These are phyloP conservation scores for Oscheius myriophilus DNA, from an alignment of 2,888 invertebrate genomes.

Conservation along the genomic window DNA sequence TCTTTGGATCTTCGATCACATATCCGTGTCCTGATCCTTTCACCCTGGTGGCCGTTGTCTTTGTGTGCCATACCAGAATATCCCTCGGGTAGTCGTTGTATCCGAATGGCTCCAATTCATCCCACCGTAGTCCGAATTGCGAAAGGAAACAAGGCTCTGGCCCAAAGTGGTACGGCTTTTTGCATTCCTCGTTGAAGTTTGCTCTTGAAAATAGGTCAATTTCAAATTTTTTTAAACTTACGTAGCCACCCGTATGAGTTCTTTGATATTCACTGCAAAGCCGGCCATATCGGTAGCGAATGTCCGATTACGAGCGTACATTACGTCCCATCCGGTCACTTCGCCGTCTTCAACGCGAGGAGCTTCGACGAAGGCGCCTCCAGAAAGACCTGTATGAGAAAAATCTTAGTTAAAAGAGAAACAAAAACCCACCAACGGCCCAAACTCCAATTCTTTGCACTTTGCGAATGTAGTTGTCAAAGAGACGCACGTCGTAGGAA, in stretches of 20 bases:
- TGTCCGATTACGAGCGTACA: constrained; percentile 47
- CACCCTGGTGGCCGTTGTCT: constrained; percentile 12
- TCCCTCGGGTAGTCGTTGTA: constrained; percentile 50
- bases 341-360: constrained; percentile 49
- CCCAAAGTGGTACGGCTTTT: constrained; percentile 43
- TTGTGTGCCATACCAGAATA: constrained; percentile 51
- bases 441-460: constrained; percentile 48
- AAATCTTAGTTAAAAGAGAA: background rate
- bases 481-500: constrained; percentile 46
- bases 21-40: too few species aligned
- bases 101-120: constrained; percentile 59
- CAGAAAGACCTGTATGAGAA: constrained; percentile 47
- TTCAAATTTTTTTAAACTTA: background rate
- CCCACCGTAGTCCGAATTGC: constrained; percentile 42
- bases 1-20: too few species aligned
- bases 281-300: constrained; percentile 65
- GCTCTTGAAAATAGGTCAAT: too few species aligned
- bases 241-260: constrained; percentile 33
- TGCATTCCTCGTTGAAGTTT: constrained; percentile 48
- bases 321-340: constrained; percentile 54
- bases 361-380: constrained; percentile 52
- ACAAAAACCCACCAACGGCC: constrained; percentile 45
- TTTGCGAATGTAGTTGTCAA: constrained; percentile 45
- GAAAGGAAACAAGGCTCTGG: constrained; percentile 59
- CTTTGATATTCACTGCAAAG: constrained; percentile 53